Evolutionary conservation across 1,140 invertebrate species (phyloP), one percentile per base, ranked within the genome.

Genomic region (Orius laevigatus): DNA sequence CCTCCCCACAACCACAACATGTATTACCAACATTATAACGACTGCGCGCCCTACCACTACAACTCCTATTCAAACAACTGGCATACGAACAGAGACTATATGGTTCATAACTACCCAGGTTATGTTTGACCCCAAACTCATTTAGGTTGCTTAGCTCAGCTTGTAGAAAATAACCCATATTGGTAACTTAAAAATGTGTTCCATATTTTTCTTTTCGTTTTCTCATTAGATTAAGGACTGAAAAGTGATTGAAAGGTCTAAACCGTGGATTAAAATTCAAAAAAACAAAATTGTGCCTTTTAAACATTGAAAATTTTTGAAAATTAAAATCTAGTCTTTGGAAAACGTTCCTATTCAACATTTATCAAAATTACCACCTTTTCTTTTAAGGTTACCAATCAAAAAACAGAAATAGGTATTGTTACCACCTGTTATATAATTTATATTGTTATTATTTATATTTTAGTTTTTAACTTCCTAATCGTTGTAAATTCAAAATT

Each of bases 101-200:
- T 51, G 32, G 41, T 49, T 19, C 46, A 35, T 12, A 46, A 53
- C 20, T 49, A 49, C 32, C 50, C 40, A 14, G 38, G 49, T 19
- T 52, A 50, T 16, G 55, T 56, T 45, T 56, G 55, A 56, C 55
- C 55, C 44, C 49, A 56, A 40, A 53, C 55, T 38, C 55, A 56
- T 43, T 46, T 56, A 35, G 51, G 51, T 15, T 53, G 49, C 40
- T 43, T 56, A 39, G 52, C 52, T 36, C 45, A 54, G 38, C 43
- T 56, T 16, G 55, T 56, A 12, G 55, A 56, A 34, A 56, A 56
- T 15, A 55, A 48, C 38, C 48, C 47, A 12, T 53, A 53, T 44
- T 53, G 51, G 51, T 53, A 40, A 52, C 9, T 10, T 14, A 25
- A 25, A 25, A 25, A 25, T 25, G 25, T 25, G 25, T 25, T 25